phyloP scores from a whole-genome alignment of 2,797 vertebrate genomes.

The Clarias laeviceps region DNA sequence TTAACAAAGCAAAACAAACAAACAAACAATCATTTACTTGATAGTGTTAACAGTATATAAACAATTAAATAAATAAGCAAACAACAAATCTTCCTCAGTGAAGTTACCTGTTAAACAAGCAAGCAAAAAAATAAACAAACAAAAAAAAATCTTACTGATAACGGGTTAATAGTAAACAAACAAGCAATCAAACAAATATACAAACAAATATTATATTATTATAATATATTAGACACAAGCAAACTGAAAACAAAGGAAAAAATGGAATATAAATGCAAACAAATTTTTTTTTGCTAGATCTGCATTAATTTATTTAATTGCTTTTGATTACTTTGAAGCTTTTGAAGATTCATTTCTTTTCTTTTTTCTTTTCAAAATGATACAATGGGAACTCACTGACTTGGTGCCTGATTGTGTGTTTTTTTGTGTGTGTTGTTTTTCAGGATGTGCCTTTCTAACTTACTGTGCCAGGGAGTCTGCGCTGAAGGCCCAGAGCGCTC shows the following conservation, averaged over 20 bases:
- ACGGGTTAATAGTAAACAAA: no score
- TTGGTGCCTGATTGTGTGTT: constrained; percentile 32
- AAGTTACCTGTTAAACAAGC: neutral
- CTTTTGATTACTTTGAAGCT: constrained; percentile 5
- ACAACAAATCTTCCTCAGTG: neutral
- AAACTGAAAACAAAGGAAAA: neutral
- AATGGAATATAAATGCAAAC: no score
- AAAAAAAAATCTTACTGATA: no score
- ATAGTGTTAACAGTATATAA: neutral
- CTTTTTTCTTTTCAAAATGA: neutral
- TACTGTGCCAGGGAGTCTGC: constrained; percentile 85
- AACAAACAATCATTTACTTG: neutral
- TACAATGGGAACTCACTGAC: constrained; percentile 23
- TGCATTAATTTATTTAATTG: neutral
- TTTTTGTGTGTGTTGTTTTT: constrained; percentile 57
- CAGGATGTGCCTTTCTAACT: constrained; percentile 87
- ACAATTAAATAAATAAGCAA: neutral
- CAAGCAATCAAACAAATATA: neutral
- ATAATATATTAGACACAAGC: neutral
- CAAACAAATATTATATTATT: no score
- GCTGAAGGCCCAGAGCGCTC: constrained; percentile 84
- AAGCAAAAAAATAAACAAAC: no score
- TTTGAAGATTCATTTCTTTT: neutral
- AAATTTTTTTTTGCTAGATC: neutral
- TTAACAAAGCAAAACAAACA: neutral